Conservation (phyloP, 1,140 invertebrate species). For the Thaumetopoea pityocampa region DNA sequence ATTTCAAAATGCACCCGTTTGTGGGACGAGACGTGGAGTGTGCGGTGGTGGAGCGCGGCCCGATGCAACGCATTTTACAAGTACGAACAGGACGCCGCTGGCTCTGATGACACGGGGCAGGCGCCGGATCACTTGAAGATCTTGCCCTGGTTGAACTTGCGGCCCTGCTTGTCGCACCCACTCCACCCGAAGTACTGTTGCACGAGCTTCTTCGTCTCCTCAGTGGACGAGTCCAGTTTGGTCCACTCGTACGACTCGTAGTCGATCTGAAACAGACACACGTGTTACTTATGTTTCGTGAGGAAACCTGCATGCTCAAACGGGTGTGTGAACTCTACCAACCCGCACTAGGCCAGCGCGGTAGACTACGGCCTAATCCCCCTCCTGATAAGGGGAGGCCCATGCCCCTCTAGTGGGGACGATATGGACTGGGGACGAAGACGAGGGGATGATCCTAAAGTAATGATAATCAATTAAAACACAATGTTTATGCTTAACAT, state of each 20-base stretch:
- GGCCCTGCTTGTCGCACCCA: conserved; percentile 90
- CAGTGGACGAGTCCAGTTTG: conserved; percentile 90
- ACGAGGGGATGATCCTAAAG: too few species aligned
- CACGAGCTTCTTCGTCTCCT: conserved; percentile 93
- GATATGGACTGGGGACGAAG: too few species aligned
- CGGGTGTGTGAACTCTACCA: background rate
- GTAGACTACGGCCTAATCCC: too few species aligned
- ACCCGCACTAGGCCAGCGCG: too few species aligned
- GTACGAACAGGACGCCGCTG: conserved; percentile 35
- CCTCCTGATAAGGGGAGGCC: too few species aligned
- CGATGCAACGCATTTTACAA: too few species aligned
- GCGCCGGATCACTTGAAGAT: conserved; percentile 94
- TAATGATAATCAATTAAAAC: too few species aligned
- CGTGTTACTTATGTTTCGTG: background rate
- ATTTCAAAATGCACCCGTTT: too few species aligned
- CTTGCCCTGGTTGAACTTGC: conserved; percentile 98
- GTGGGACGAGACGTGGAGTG: too few species aligned
- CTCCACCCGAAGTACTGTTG: conserved; percentile 95
- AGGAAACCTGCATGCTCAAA: background rate
- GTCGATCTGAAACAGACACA: conserved; percentile 79
- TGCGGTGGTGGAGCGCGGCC: too few species aligned
- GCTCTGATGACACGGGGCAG: conserved; percentile 12
- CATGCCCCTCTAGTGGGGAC: too few species aligned
- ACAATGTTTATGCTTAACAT: too few species aligned
- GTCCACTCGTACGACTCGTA: conserved; percentile 98